These are phyloP conservation scores for Drosophila erecta DNA, from an alignment of 1,140 invertebrate species.

Conservation along the genomic window DNA sequence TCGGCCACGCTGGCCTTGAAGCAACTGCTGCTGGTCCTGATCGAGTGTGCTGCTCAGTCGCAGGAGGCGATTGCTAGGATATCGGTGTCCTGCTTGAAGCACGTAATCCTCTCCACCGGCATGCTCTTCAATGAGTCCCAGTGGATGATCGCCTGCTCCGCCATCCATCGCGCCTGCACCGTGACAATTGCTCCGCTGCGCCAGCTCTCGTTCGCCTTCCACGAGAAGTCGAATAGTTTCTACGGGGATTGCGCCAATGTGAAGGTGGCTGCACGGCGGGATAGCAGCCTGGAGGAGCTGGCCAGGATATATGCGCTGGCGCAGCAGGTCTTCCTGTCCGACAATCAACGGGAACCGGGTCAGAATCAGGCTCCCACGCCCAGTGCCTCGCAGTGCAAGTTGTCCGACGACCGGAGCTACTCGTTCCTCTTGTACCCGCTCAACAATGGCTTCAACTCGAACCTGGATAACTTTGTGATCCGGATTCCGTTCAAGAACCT, in stretches of 20 bases:
- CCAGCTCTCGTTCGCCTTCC: conserved; percentile 94
- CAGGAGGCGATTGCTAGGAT: conserved; percentile 94
- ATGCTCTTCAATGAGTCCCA: conserved; percentile 91
- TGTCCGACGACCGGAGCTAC: conserved; percentile 92
- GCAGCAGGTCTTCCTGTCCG: conserved; percentile 91
- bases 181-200: conserved; percentile 93
- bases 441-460: conserved; percentile 89
- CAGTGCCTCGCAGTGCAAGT: conserved; percentile 52
- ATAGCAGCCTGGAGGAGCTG: conserved; percentile 92
- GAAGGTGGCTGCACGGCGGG: conserved; percentile 95
- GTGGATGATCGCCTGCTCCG: conserved; percentile 93
- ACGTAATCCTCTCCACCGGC: conserved; percentile 93
- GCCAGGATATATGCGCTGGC: conserved; percentile 93
- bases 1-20: conserved; percentile 92
- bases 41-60: conserved; percentile 95
- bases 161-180: conserved; percentile 92
- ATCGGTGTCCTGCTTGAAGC: conserved; percentile 96
- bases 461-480: conserved; percentile 92
- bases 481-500: conserved; percentile 94
- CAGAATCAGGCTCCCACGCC: conserved; percentile 40
- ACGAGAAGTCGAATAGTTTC: conserved; percentile 95
- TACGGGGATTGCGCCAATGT: conserved; percentile 96
- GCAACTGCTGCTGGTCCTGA: conserved; percentile 93
- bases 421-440: conserved; percentile 95
- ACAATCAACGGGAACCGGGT: conserved; percentile 83